A percentile compares a stretch with the other conserved stretches of the same genome.
These are phyloP conservation scores for Diachasma alloeum DNA, from an alignment of 1,140 invertebrate species.

Conservation along the genomic window DNA sequence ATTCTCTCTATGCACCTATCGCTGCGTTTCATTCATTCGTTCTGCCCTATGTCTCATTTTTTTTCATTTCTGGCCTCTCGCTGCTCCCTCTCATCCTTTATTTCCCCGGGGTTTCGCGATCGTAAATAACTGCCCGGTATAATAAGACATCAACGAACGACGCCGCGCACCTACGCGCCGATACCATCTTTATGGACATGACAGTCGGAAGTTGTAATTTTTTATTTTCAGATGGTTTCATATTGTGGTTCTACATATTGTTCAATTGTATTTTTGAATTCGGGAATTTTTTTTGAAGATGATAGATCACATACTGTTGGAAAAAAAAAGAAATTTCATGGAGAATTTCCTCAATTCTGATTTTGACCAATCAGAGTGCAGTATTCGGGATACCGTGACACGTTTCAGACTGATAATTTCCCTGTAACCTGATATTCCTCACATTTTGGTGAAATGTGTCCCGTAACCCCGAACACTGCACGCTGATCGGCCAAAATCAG, in stretches of 20 bases:
- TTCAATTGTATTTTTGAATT: background rate
- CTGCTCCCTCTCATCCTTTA: constrained; percentile 28
- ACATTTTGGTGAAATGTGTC: no score
- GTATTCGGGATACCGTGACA: no score
- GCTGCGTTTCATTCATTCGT: background rate
- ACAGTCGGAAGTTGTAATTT: constrained; percentile 50
- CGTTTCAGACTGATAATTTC: no score
- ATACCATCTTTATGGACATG: constrained; percentile 52
- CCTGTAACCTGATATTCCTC: no score
- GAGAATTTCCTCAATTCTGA: no score
- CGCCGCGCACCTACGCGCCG: constrained; percentile 46
- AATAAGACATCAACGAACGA: constrained; percentile 54
- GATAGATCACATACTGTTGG: no score
- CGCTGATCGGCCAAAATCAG: no score
- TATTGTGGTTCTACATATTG: background rate
- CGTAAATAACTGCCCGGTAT: constrained; percentile 52
- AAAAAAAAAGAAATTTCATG: no score
- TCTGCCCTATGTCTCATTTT: background rate
- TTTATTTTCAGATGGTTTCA: constrained; percentile 21
- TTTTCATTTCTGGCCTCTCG: constrained; percentile 1
- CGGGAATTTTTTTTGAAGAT: background rate
- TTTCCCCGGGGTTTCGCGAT: constrained; percentile 37
- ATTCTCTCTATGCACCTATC: background rate
- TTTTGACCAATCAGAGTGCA: no score
- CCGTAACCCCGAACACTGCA: no score